A percentile compares a stretch with the other conserved stretches of the same genome.
Evolutionary conservation across 2,888 invertebrate species (phyloP).

Genomic region (Thumatha senex): DNA sequence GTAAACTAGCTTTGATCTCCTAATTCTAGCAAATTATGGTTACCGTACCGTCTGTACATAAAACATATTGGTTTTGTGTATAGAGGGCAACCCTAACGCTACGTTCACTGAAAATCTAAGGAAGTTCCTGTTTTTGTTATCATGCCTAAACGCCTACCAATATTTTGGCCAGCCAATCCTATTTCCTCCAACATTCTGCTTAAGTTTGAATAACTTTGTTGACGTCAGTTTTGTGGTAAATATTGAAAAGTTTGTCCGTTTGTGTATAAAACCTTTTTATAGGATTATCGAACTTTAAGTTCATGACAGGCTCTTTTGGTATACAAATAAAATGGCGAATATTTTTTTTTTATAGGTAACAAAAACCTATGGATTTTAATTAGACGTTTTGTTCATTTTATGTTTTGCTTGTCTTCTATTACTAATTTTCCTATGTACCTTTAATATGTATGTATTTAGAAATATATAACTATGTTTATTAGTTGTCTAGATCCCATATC

Average conservation of each 20-base stretch:
- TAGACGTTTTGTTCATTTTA: too few relatives aligned
- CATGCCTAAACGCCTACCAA: background rate
- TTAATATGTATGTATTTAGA: too few relatives aligned
- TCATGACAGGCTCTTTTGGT: background rate
- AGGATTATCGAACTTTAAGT: background rate
- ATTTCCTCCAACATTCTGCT: background rate
- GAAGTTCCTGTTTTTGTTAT: background rate
- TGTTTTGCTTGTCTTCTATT: too few relatives aligned
- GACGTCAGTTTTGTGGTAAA: slow-evolving; percentile 1
- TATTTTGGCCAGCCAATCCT: background rate
- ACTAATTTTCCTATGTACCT: too few relatives aligned
- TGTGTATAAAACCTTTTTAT: background rate
- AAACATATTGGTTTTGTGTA: too few relatives aligned
- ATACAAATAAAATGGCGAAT: background rate
- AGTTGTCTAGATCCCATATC: too few relatives aligned
- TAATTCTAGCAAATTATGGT: too few relatives aligned
- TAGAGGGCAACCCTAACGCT: background rate
- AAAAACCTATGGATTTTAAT: too few relatives aligned
- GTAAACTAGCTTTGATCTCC: too few relatives aligned
- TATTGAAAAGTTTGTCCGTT: background rate
- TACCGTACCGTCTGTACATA: too few relatives aligned
- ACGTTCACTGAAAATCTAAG: background rate
- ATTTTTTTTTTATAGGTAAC: background rate
- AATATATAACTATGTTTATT: too few relatives aligned
- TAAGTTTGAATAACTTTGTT: slow-evolving; percentile 3